Base-by-base conservation (phyloP, 23 tunicate genomes). In the Clavelina lepadiformis region DNA sequence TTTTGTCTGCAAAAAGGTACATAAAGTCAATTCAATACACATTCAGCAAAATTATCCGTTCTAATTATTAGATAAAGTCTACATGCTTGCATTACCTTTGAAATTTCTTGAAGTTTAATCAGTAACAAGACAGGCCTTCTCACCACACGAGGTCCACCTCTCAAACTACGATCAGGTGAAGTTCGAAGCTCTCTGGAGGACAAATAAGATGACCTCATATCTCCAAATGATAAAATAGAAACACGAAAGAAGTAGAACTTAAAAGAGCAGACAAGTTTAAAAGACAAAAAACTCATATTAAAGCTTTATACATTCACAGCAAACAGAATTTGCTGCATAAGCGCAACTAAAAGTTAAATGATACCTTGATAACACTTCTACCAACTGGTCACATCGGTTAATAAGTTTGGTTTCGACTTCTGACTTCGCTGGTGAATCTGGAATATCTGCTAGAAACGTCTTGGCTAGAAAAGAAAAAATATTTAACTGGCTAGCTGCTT, bases 141-240 rank as follows among this genome's bases (percentile, higher is more conserved):
- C 5, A 85, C 70, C 0, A 85, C 83, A 29, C 83, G 38, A 15
- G 94, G 88, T 7, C 98, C 98, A 15, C 93, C 91, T 1, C 98
- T 74, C 1, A 87, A 60, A 58, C 87, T 74, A 7, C 93, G 72
- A 68, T 93, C 98, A 0, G 98, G 98, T 2, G 88, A 56, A 4
- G 89, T 65, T 45, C 51, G 51, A 32, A 89, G 30, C 45, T 89
- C 97, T 51, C 86, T 89, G 55, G 11, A 38, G 55, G 26, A 46
- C 26, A 8, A 57, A 57, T 19, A 28, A 57, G 31, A 57, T 22
- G 33, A 8, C 33, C 24, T 18, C 18, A 13, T 6, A 18, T 53
- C 18, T 6, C 23, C 59, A 53, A 53, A 6, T 6, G 20, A 53
- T 13, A 53, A 53, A 20, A 53, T 6, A 53, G 13, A 41, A 15